Percentiles rank a stretch among this genome's conserved stretches.
Conservation (phyloP, 1,140 invertebrate species). For the Atta texana region DNA sequence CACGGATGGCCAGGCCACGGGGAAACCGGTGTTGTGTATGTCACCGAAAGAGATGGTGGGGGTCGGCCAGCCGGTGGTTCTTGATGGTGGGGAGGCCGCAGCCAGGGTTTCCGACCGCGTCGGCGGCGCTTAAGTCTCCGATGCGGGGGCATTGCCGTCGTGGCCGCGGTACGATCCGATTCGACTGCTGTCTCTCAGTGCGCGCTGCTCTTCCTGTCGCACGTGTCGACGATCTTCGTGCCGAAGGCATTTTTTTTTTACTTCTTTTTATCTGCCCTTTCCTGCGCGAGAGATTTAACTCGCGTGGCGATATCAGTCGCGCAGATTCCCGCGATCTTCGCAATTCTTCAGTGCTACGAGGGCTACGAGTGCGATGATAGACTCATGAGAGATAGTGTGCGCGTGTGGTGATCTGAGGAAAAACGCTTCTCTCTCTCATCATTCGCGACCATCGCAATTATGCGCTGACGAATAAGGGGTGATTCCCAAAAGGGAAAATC, state of each 20-base stretch:
- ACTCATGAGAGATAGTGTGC: conserved; percentile 36
- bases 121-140: conserved; percentile 78
- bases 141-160: conserved; percentile 83
- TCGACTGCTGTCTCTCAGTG: conserved; percentile 66
- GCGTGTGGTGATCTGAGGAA: background rate
- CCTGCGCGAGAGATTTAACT: conserved; percentile 9
- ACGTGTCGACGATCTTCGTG: conserved; percentile 41
- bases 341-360: background rate
- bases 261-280: no score
- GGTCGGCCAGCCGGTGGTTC: conserved; percentile 58
- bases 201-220: conserved; percentile 27
- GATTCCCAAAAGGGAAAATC: background rate
- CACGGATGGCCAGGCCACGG: conserved; percentile 22
- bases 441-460: conserved; percentile 20
- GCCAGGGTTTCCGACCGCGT: conserved; percentile 77
- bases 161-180: conserved; percentile 80
- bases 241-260: conserved; percentile 23
- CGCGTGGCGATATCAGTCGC: conserved; percentile 16
- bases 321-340: background rate
- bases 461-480: conserved; percentile 31
- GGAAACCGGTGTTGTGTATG: conserved; percentile 72
- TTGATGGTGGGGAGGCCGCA: conserved; percentile 63
- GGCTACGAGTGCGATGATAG: conserved; percentile 17
- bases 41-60: conserved; percentile 74
- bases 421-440: background rate